Conservation (phyloP, 2,113 vertebrate genomes). For the Rhynchomys soricoides region DNA sequence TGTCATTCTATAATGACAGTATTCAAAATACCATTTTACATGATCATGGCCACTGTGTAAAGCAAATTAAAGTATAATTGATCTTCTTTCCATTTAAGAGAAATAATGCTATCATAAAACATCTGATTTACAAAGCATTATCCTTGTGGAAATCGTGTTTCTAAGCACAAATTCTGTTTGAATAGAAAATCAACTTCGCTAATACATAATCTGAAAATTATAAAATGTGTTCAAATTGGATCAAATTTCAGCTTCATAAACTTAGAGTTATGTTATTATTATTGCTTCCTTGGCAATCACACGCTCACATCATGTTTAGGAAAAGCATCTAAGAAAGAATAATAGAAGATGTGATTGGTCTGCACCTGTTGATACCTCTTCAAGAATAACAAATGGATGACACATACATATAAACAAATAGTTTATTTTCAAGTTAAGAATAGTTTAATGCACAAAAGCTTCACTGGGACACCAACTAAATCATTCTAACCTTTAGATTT, state of each 20-base stretch:
- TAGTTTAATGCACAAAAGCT: constrained; percentile 7
- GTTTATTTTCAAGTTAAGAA: constrained; percentile 41
- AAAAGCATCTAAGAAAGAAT: constrained; percentile 6
- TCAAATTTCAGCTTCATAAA: constrained; percentile 41
- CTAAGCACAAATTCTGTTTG: constrained; percentile 41
- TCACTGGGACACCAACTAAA: not conserved
- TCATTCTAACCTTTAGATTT: not conserved
- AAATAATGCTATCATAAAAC: constrained; percentile 39
- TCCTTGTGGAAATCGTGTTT: constrained; percentile 24
- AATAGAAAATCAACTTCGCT: constrained; percentile 30
- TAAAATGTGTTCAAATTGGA: constrained; percentile 49
- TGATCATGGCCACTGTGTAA: not conserved
- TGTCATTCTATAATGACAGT: constrained; percentile 50
- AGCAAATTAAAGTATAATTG: constrained; percentile 48
- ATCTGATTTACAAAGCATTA: not conserved
- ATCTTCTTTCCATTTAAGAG: constrained; percentile 8
- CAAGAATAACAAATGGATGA: not conserved
- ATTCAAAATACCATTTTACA: constrained; percentile 22
- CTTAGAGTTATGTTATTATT: not conserved
- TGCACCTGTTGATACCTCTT: not conserved
- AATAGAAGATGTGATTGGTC: not conserved
- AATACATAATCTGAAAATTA: constrained; percentile 48
- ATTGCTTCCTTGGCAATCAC: constrained; percentile 33
- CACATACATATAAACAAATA: not conserved
- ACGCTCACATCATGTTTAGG: not conserved